Conservation (phyloP, 1,140 invertebrate genomes). For the Caenorhabditis remanei region DNA sequence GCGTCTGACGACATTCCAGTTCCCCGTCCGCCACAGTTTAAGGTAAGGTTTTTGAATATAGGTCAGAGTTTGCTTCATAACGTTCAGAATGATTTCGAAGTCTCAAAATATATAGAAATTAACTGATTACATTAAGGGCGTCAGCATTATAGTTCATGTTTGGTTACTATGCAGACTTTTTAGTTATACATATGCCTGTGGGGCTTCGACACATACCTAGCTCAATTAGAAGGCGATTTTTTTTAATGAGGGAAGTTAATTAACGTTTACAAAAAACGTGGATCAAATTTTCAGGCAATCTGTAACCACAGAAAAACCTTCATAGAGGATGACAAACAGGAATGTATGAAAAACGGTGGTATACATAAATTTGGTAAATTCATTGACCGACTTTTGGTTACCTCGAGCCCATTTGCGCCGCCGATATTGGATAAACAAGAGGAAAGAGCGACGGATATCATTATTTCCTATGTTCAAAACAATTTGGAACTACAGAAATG, state of each 20-base stretch:
- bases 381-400: background rate
- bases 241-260: too few species aligned
- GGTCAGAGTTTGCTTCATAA: too few species aligned
- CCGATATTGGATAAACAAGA: background rate
- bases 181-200: too few species aligned
- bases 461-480: background rate
- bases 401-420: too few species aligned
- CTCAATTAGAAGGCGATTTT: too few species aligned
- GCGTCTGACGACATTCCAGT: background rate
- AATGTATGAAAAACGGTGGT: background rate
- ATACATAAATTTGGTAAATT: background rate
- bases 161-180: too few species aligned
- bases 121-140: too few species aligned
- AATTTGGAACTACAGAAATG: background rate
- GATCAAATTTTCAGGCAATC: background rate
- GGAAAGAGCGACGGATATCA: background rate
- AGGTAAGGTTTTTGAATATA: background rate
- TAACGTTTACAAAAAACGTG: background rate
- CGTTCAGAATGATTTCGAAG: too few species aligned
- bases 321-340: background rate
- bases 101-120: too few species aligned
- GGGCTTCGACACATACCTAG: too few species aligned
- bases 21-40: background rate
- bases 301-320: background rate
- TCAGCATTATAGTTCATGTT: too few species aligned